A percentile compares a stretch with the other conserved stretches of the same genome.
Evolutionary conservation across 1,140 invertebrate species (phyloP).

Genomic region (Temnothorax curvispinosus): DNA sequence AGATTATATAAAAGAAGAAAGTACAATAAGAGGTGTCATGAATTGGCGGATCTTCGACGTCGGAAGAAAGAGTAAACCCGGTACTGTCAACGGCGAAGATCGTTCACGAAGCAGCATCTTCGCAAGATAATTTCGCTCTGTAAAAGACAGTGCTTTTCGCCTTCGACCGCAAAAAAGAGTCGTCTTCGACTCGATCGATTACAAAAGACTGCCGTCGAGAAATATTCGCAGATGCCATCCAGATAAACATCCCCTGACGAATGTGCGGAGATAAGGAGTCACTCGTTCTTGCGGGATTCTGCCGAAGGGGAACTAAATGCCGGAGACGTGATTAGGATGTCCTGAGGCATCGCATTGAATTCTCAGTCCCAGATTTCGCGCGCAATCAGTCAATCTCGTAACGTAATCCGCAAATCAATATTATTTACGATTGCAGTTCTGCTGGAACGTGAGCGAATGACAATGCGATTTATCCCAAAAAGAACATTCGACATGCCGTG

Average conservation of each 20-base stretch:
- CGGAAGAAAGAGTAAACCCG: neutral
- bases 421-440: conserved; percentile 27
- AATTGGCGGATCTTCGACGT: neutral
- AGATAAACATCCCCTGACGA: conserved; percentile 48
- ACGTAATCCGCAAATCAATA: conserved; percentile 1
- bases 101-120: neutral
- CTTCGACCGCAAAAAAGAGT: neutral
- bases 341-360: neutral
- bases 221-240: conserved; percentile 40
- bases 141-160: neutral
- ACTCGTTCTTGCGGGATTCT: conserved; percentile 29
- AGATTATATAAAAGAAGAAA: neutral
- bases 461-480: neutral
- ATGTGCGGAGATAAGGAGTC: neutral
- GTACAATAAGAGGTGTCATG: neutral
- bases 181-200: neutral
- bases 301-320: conserved; percentile 4
- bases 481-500: neutral
- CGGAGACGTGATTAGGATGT: neutral
- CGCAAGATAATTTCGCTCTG: conserved; percentile 10
- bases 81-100: neutral
- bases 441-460: neutral
- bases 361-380: neutral
- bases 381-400: neutral
- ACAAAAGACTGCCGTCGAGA: conserved; percentile 21